Evolutionary conservation across 2,797 vertebrate species (phyloP).

Genomic region (Chaetophractus vellerosus): DNA sequence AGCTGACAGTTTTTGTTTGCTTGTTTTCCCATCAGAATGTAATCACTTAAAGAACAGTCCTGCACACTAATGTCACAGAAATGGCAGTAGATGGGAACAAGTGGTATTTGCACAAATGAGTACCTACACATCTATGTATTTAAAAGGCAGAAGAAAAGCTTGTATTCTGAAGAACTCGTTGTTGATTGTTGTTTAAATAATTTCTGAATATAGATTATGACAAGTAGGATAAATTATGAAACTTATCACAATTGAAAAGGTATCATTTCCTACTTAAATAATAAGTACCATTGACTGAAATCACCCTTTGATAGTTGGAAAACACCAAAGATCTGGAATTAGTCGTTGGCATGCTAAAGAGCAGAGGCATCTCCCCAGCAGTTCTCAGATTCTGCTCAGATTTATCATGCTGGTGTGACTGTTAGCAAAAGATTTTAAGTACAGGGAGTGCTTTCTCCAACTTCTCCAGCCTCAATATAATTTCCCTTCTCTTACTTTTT

Average conservation of each 20-base stretch:
- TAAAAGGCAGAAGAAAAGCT: slow-evolving; percentile 73
- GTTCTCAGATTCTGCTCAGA: not conserved
- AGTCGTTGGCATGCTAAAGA: not conserved
- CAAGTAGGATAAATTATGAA: slow-evolving; percentile 77
- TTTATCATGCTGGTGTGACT: not conserved
- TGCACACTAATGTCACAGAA: slow-evolving; percentile 29
- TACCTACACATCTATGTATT: slow-evolving; percentile 68
- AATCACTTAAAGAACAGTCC: slow-evolving; percentile 55
- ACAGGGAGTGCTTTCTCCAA: not conserved
- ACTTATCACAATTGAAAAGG: slow-evolving; percentile 67
- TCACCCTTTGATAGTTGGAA: slow-evolving; percentile 25
- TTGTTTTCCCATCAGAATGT: slow-evolving; percentile 69
- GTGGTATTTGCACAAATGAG: slow-evolving; percentile 71
- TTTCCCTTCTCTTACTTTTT: not conserved
- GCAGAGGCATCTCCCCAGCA: not conserved
- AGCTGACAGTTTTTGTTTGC: slow-evolving; percentile 69
- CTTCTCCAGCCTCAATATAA: not conserved
- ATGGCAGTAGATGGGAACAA: slow-evolving; percentile 60
- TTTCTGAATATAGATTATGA: slow-evolving; percentile 79
- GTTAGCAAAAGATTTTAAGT: not conserved
- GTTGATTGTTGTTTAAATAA: slow-evolving; percentile 71
- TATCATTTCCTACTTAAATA: slow-evolving; percentile 78
- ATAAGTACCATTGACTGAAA: slow-evolving; percentile 59
- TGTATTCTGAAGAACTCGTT: slow-evolving; percentile 45
- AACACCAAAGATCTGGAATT: slow-evolving; percentile 33